phyloP scores from a whole-genome alignment of 2,797 vertebrate genomes.

The Nothura maculosa region DNA sequence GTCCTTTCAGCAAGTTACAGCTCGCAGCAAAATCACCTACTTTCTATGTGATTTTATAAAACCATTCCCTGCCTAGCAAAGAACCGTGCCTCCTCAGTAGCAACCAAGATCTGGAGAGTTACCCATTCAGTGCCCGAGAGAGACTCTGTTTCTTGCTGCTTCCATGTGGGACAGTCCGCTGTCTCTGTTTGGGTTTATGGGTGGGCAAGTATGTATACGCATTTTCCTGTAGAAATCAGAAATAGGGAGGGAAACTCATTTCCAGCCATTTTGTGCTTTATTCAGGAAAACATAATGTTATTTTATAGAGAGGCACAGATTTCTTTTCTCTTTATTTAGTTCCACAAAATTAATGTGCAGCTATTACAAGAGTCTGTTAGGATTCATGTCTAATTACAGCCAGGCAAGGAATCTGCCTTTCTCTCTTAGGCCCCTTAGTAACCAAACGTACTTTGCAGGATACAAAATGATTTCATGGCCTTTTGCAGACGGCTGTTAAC shows the following conservation, averaged over 20 bases:
- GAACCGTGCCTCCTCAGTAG: neutral
- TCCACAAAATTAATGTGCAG: neutral
- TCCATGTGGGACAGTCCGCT: neutral
- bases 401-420: neutral
- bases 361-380: neutral
- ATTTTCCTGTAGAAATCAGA: neutral
- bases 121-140: neutral
- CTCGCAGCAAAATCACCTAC: neutral
- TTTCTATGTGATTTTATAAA: neutral
- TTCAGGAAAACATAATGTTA: neutral
- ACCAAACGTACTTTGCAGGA: neutral
- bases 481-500: neutral
- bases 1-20: neutral
- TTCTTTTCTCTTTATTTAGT: neutral
- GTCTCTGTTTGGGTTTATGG: neutral
- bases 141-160: neutral
- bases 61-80: neutral
- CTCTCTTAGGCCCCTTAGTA: neutral
- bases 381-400: neutral
- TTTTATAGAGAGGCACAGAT: neutral
- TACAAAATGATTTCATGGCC: accelerated
- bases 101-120: neutral
- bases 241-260: neutral
- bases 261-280: neutral
- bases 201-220: no score